Conservation (phyloP, 2,888 invertebrate species). For the Ctena decussata region DNA sequence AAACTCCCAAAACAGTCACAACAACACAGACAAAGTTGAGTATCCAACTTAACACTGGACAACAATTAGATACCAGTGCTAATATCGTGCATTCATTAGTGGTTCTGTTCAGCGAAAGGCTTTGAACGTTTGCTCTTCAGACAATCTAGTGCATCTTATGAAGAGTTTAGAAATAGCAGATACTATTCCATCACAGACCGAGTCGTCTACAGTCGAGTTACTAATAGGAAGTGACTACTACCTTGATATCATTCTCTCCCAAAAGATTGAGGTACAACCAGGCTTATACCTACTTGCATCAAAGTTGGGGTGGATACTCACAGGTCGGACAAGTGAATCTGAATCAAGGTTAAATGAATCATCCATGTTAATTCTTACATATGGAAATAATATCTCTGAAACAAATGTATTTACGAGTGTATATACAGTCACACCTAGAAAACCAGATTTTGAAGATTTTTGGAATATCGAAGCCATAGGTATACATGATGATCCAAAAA, state of each 20-base stretch:
- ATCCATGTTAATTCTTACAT: background rate
- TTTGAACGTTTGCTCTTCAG: background rate
- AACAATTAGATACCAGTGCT: background rate
- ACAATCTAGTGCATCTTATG: background rate
- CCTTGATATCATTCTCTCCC: background rate
- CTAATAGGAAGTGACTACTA: background rate
- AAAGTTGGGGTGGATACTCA: background rate
- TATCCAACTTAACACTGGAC: constrained; percentile 1
- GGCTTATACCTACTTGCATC: background rate
- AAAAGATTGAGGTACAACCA: background rate
- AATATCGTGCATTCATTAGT: constrained; percentile 21
- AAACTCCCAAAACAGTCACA: background rate
- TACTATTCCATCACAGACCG: background rate
- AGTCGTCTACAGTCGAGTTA: background rate
- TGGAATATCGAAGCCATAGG: background rate
- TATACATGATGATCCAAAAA: background rate
- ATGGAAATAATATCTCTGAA: background rate
- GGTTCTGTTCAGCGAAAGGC: constrained; percentile 2
- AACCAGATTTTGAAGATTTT: background rate
- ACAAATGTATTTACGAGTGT: background rate
- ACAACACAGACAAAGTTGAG: background rate
- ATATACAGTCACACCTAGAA: background rate
- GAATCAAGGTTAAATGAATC: background rate
- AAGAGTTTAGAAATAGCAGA: background rate
- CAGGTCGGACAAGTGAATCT: background rate